Conservation (phyloP, 2,797 vertebrate species). For the Tapera naevia region DNA sequence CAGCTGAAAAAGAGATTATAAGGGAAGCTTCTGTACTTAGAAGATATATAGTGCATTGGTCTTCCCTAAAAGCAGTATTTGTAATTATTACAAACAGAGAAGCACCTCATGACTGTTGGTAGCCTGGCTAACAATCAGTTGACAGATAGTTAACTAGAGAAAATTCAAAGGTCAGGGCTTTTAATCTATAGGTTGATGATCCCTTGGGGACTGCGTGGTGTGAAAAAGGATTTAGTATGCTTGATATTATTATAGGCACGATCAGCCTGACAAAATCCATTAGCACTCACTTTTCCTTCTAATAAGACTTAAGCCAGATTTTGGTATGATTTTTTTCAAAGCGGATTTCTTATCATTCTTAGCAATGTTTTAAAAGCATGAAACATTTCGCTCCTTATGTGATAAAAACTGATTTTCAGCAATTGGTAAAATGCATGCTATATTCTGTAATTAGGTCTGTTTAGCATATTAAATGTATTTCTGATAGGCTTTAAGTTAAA, state of each 20-base stretch:
- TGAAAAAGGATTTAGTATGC: constrained; percentile 59
- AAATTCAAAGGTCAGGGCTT: constrained; percentile 47
- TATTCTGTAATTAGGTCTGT: neutral
- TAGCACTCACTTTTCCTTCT: constrained; percentile 45
- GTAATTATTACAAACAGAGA: constrained; percentile 9
- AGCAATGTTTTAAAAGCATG: constrained; percentile 5
- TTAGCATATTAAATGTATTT: neutral
- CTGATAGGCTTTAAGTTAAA: neutral
- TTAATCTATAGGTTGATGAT: constrained; percentile 55
- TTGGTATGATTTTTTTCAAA: constrained; percentile 8
- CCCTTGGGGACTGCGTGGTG: constrained; percentile 47
- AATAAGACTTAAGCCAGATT: constrained; percentile 39
- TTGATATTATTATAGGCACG: constrained; percentile 60
- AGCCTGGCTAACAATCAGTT: constrained; percentile 31
- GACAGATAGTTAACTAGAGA: constrained; percentile 47
- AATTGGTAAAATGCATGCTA: neutral
- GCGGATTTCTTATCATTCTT: constrained; percentile 21
- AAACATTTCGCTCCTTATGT: neutral
- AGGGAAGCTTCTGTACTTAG: neutral
- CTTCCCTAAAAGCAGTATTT: neutral
- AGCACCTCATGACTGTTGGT: neutral
- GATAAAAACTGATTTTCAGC: neutral
- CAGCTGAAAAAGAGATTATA: neutral
- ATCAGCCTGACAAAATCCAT: constrained; percentile 68
- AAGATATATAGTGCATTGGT: neutral